phyloP scores from a whole-genome alignment of 2,797 vertebrate species.

The Phoxinus dragarum region DNA sequence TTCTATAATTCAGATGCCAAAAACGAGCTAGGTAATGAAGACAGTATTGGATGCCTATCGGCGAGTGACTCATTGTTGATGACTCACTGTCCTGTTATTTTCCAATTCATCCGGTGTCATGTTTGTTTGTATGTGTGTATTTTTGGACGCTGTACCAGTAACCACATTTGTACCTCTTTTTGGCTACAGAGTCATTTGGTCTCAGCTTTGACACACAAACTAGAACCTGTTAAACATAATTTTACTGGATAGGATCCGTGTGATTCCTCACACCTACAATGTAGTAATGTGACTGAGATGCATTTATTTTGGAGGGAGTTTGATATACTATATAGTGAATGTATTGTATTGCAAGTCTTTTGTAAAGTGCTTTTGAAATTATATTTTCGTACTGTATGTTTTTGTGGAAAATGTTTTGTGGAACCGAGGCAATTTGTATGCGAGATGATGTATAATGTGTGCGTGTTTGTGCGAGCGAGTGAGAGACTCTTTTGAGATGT shows the following conservation, averaged over 20 bases:
- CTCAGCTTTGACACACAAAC: constrained; percentile 10
- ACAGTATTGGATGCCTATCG: constrained; percentile 50
- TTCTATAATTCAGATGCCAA: constrained; percentile 31
- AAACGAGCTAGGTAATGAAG: constrained; percentile 23
- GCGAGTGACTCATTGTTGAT: constrained; percentile 66
- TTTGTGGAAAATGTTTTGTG: constrained; percentile 68
- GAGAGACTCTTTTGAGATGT: constrained; percentile 60
- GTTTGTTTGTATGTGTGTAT: constrained; percentile 26
- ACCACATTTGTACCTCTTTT: constrained; percentile 27
- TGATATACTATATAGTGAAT: constrained; percentile 97
- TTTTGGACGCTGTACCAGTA: constrained; percentile 30
- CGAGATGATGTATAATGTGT: constrained; percentile 47
- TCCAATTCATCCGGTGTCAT: constrained; percentile 27
- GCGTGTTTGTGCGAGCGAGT: constrained; percentile 65
- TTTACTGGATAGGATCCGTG: background rate
- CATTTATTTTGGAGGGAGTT: constrained; percentile 80
- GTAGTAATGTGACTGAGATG: constrained; percentile 42
- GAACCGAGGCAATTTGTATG: constrained; percentile 58
- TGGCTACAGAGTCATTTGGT: constrained; percentile 25
- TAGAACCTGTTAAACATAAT: constrained; percentile 29
- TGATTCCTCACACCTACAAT: constrained; percentile 55
- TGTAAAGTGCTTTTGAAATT: constrained; percentile 94
- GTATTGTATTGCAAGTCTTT: constrained; percentile 94
- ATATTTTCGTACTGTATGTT: constrained; percentile 91
- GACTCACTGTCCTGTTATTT: constrained; percentile 55